A percentile compares a stretch with the other conserved stretches of the same genome.
Evolutionary conservation across 2,113 vertebrate species (phyloP).

Genomic region (Pristiophorus japonicus): DNA sequence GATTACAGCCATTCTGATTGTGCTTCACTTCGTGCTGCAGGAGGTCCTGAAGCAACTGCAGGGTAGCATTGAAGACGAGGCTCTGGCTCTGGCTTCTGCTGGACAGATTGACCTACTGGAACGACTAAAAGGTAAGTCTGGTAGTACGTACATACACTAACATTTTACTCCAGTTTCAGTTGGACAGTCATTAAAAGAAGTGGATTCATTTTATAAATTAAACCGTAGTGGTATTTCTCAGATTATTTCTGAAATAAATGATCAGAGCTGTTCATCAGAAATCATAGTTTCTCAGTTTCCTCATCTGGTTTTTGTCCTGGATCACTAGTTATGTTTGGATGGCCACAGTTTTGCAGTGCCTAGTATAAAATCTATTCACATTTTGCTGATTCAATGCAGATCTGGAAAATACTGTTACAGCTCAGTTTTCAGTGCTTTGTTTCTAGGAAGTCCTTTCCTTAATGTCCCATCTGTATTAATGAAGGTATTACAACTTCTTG

Average conservation of each 20-base stretch:
- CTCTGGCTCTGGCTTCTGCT: constrained; percentile 65
- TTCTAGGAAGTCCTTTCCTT: background rate
- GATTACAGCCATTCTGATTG: constrained; percentile 29
- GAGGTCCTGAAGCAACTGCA: constrained; percentile 97
- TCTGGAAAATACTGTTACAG: background rate
- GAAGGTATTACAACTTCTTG: background rate
- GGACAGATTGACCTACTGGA: constrained; percentile 87
- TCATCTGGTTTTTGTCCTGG: background rate
- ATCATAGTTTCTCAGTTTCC: background rate
- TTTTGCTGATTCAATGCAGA: background rate
- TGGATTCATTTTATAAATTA: background rate
- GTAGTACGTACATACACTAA: background rate
- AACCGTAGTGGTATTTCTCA: background rate
- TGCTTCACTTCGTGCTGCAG: constrained; percentile 55
- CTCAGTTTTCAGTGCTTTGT: background rate
- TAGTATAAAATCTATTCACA: background rate
- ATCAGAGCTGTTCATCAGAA: background rate
- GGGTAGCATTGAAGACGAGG: constrained; percentile 93
- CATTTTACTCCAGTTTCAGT: background rate
- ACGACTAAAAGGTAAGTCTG: constrained; percentile 81
- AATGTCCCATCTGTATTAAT: background rate
- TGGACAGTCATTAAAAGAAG: background rate
- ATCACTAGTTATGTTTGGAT: background rate
- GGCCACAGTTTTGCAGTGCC: background rate
- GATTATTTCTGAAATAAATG: background rate